phyloP scores from a whole-genome alignment of 2,113 vertebrate species.

The Opisthocomus hoazin region DNA sequence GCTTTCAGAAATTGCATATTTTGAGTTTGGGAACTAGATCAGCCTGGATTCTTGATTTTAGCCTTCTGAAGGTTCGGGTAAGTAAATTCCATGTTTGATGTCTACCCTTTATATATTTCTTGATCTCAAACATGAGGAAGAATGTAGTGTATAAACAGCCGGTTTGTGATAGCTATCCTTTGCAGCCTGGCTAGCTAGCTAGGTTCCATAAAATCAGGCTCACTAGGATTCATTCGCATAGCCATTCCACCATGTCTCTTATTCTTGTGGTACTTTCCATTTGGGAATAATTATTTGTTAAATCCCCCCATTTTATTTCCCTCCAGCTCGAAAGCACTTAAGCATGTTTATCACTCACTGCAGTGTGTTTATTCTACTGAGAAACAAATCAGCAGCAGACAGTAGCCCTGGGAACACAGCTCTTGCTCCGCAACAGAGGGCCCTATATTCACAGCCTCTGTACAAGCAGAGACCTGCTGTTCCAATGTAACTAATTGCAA shows the following conservation, averaged over 20 bases:
- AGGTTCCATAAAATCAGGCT: background rate
- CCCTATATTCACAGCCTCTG: background rate
- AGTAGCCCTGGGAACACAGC: background rate
- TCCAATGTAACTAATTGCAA: background rate
- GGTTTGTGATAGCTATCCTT: background rate
- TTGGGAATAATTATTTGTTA: background rate
- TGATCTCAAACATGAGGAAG: background rate
- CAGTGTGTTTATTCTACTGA: background rate
- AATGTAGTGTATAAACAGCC: background rate
- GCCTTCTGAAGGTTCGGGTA: background rate
- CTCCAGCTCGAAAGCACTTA: conserved; percentile 8
- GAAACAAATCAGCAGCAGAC: background rate
- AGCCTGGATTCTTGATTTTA: background rate
- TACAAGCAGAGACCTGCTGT: background rate
- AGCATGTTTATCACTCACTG: background rate
- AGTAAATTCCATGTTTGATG: background rate
- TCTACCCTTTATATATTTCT: background rate
- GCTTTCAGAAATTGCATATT: background rate
- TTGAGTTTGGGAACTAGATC: background rate
- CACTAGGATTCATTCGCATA: background rate
- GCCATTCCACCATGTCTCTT: background rate
- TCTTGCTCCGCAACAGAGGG: background rate
- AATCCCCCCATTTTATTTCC: background rate
- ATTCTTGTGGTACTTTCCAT: background rate
- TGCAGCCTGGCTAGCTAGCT: background rate